These are phyloP conservation scores for Heliconius eleuchia DNA, from an alignment of 1,140 invertebrate species.

Conservation along the genomic window DNA sequence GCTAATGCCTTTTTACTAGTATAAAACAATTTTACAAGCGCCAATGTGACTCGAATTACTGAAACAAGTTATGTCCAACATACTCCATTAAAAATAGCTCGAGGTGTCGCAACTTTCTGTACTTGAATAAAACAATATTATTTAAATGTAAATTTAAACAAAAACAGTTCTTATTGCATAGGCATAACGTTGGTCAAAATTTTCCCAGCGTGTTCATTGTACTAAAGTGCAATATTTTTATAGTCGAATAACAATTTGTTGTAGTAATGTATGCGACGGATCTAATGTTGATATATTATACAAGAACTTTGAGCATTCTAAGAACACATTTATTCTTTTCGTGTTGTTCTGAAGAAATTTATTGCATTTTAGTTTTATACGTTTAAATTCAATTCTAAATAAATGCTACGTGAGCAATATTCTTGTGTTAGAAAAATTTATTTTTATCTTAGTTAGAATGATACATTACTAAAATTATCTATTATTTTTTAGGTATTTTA, in stretches of 20 bases:
- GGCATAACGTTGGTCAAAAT: background rate
- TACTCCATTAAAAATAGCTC: no score
- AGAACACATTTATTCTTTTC: constrained; percentile 12
- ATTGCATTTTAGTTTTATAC: background rate
- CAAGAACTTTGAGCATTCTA: background rate
- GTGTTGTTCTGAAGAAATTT: constrained; percentile 17
- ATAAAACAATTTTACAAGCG: no score
- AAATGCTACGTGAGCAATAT: no score
- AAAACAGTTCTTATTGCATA: constrained; percentile 13
- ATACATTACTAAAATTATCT: no score
- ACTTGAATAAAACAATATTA: constrained; percentile 15
- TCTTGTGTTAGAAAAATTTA: no score
- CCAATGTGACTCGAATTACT: no score
- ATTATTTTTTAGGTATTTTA: no score
- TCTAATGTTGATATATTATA: constrained; percentile 25
- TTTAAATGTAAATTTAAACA: constrained; percentile 9
- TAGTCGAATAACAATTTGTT: constrained; percentile 27
- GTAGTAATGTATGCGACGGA: constrained; percentile 15
- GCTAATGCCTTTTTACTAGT: no score
- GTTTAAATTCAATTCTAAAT: no score
- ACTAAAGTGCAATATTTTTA: constrained; percentile 20
- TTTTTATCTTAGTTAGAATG: no score
- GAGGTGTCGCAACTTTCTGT: no score
- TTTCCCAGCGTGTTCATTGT: constrained; percentile 14
- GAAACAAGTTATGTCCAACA: no score